These are phyloP conservation scores for Oedothorax gibbosus DNA, from an alignment of 1,140 invertebrate species.

Conservation along the genomic window DNA sequence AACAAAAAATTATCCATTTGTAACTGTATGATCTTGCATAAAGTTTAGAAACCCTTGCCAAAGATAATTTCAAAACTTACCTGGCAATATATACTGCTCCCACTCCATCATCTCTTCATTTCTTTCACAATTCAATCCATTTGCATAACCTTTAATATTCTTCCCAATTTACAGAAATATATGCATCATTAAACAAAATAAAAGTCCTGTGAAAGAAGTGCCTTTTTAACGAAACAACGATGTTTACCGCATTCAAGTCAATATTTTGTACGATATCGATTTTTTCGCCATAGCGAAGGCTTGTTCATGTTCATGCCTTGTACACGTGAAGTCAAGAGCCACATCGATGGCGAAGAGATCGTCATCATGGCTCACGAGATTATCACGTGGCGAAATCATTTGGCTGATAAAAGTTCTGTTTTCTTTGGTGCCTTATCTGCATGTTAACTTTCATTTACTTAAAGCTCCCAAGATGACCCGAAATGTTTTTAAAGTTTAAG, in stretches of 20 bases:
- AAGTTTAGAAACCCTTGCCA: neutral
- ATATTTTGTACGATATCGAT: constrained; percentile 2
- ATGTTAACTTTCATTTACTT: constrained; percentile 48
- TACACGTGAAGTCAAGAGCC: constrained; percentile 42
- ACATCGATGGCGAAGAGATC: constrained; percentile 17
- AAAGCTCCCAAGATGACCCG: constrained; percentile 25
- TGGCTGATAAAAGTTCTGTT: constrained; percentile 39
- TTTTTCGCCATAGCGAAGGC: constrained; percentile 8
- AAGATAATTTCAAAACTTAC: constrained; percentile 10
- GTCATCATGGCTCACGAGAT: constrained; percentile 23
- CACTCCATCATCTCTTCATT: constrained; percentile 42
- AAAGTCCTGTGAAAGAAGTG: neutral
- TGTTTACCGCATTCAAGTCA: constrained; percentile 8
- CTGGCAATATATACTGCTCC: constrained; percentile 43
- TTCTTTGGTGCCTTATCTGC: constrained; percentile 41
- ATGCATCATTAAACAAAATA: neutral
- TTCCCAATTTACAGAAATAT: neutral
- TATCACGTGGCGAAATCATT: constrained; percentile 44
- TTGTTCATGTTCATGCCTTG: constrained; percentile 20
- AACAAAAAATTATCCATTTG: neutral
- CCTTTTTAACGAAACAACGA: neutral
- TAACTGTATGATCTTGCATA: no score
- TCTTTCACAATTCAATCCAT: neutral
- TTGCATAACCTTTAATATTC: no score
- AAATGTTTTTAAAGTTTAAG: constrained; percentile 3